These are phyloP conservation scores for Blastobasis lacticolella DNA, from an alignment of 2,888 invertebrate genomes.

Conservation along the genomic window DNA sequence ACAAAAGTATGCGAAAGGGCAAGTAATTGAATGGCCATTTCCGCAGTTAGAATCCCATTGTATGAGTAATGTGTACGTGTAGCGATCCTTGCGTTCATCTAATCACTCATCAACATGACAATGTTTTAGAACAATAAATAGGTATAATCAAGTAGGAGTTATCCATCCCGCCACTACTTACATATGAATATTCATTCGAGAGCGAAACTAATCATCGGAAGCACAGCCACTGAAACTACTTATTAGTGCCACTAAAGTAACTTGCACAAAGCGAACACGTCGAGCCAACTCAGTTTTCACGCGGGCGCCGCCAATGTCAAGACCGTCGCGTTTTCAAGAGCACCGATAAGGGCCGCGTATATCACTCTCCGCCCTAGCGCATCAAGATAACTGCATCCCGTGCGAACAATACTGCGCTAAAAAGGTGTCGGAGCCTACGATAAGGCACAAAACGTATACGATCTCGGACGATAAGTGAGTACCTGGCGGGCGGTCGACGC, in stretches of 20 bases:
- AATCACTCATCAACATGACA: conserved; percentile 58
- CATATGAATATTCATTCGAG: conserved; percentile 48
- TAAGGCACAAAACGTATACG: conserved; percentile 48
- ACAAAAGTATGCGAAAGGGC: conserved; percentile 38
- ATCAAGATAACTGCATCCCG: conserved; percentile 46
- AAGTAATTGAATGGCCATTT: conserved; percentile 50
- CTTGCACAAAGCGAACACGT: conserved; percentile 11
- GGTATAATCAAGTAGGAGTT: conserved; percentile 40
- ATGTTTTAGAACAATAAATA: conserved; percentile 55
- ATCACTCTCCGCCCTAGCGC: conserved; percentile 29
- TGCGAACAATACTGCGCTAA: conserved; percentile 27
- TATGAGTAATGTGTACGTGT: conserved; percentile 30
- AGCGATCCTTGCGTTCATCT: conserved; percentile 25
- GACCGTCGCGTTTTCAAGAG: conserved; percentile 40
- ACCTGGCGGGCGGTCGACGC: conserved; percentile 35
- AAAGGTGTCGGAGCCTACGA: conserved; percentile 39
- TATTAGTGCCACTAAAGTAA: not conserved
- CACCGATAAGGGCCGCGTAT: conserved; percentile 26
- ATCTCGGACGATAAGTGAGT: conserved; percentile 34
- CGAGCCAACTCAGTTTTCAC: conserved; percentile 15
- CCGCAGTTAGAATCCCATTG: conserved; percentile 49
- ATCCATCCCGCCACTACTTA: conserved; percentile 38
- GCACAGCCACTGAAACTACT: conserved; percentile 35
- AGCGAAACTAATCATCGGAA: conserved; percentile 33
- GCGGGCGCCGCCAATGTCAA: conserved; percentile 44